Conservation (phyloP, 2,888 invertebrate species). For the Ichneumon xanthorius region DNA sequence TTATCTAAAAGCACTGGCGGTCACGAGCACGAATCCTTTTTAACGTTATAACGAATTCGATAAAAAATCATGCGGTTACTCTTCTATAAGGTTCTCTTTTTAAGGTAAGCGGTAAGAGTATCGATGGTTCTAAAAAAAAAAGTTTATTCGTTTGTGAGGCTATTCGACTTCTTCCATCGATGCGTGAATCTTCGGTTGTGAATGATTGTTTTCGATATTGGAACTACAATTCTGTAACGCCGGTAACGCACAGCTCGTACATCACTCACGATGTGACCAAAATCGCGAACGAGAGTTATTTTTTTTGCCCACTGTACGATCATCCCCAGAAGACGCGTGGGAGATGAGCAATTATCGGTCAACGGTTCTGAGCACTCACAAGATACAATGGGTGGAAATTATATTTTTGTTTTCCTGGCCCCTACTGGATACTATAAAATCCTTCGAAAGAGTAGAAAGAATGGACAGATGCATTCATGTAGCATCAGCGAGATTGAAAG, state of each 20-base stretch:
- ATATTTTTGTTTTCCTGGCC: background rate
- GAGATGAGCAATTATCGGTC: conserved; percentile 72
- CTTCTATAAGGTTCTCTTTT: conserved; percentile 23
- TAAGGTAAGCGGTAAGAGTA: no score
- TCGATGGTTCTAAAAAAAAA: background rate
- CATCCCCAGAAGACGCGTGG: conserved; percentile 29
- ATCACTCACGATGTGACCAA: conserved; percentile 74
- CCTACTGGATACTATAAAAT: background rate
- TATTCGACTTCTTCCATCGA: conserved; percentile 13
- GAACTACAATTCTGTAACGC: conserved; percentile 28
- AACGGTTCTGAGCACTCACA: conserved; percentile 67
- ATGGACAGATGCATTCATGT: background rate
- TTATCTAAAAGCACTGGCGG: conserved; percentile 19
- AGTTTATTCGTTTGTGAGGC: background rate
- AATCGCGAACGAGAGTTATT: conserved; percentile 62
- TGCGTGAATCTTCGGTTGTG: conserved; percentile 30
- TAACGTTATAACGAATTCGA: conserved; percentile 57
- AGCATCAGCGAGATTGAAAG: background rate
- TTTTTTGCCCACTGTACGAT: conserved; percentile 30
- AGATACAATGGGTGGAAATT: background rate
- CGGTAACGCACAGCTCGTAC: conserved; percentile 67
- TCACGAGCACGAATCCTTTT: conserved; percentile 26
- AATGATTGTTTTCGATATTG: conserved; percentile 73
- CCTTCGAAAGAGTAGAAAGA: conserved; percentile 11
- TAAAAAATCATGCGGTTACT: conserved; percentile 75